Percentiles rank a stretch among this genome's conserved stretches.
Evolutionary conservation across 2,113 vertebrate genomes (phyloP).

Genomic region (Deroptyus accipitrinus): DNA sequence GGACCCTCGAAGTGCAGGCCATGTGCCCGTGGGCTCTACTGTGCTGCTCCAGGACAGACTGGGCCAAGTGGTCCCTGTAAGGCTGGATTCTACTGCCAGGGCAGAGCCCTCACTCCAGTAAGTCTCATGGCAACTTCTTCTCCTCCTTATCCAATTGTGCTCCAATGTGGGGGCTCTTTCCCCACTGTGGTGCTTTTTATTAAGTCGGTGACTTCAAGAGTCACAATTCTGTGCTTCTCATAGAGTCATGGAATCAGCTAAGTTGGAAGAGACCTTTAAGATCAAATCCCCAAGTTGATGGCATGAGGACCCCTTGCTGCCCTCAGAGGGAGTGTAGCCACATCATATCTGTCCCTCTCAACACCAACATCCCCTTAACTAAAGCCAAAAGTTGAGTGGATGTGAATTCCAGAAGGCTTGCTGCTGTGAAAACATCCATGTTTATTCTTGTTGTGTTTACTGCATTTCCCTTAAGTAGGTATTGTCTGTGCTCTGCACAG

Average conservation of each 20-base stretch:
- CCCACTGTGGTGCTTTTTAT: neutral
- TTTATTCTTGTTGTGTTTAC: neutral
- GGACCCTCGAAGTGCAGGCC: conserved; percentile 70
- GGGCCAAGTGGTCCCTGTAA: conserved; percentile 78
- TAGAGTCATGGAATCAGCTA: neutral
- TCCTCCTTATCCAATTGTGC: neutral
- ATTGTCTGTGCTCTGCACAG: neutral
- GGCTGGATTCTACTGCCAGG: conserved; percentile 84
- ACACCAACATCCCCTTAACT: neutral
- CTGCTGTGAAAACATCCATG: neutral
- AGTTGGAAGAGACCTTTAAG: neutral
- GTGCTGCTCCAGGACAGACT: conserved; percentile 73
- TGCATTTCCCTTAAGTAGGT: neutral
- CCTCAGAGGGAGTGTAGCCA: neutral
- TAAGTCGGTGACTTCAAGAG: neutral
- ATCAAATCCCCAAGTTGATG: neutral
- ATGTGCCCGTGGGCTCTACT: conserved; percentile 81
- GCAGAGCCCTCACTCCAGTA: conserved; percentile 79
- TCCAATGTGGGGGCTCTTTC: neutral
- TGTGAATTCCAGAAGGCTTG: neutral
- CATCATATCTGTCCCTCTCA: neutral
- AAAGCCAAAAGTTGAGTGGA: neutral
- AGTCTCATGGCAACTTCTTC: neutral
- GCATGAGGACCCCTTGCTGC: neutral
- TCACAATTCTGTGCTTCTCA: neutral